phyloP scores from a whole-genome alignment of 2,797 vertebrate species.

The Siniperca undulata region DNA sequence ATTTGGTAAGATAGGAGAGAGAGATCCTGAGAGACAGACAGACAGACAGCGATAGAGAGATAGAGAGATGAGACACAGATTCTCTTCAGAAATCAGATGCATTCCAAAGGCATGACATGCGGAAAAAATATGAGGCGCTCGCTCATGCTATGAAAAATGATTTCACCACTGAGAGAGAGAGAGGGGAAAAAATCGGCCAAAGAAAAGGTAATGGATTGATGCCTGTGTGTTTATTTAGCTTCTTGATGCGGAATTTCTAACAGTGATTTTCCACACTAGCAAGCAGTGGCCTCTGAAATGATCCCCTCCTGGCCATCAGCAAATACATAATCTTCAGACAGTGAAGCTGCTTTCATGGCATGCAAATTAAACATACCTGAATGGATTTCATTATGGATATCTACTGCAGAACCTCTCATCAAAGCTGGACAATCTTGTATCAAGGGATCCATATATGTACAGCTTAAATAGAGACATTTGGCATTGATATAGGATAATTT shows the following conservation, averaged over 20 bases:
- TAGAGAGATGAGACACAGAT: constrained; percentile 8
- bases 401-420: constrained; percentile 12
- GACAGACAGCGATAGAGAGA: constrained; percentile 4
- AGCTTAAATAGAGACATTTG: constrained; percentile 11
- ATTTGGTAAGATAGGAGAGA: constrained; percentile 27
- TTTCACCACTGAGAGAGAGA: constrained; percentile 24
- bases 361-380: constrained; percentile 67
- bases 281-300: constrained; percentile 59
- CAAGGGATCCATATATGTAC: not conserved
- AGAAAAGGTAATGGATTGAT: constrained; percentile 66
- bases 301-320: constrained; percentile 58
- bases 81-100: constrained; percentile 48
- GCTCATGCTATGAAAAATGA: constrained; percentile 56
- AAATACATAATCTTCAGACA: constrained; percentile 65
- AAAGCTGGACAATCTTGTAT: constrained; percentile 7
- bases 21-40: constrained; percentile 21
- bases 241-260: constrained; percentile 55
- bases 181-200: not conserved
- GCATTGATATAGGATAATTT: not conserved
- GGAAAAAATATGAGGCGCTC: not conserved
- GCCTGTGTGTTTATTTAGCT: constrained; percentile 69
- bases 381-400: constrained; percentile 34
- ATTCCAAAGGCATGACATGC: constrained; percentile 19
- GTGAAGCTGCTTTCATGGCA: constrained; percentile 45
- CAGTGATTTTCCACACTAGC: constrained; percentile 73